Evolutionary conservation across 2,113 vertebrate genomes (phyloP).

Genomic region (Oreochromis tanganicae): DNA sequence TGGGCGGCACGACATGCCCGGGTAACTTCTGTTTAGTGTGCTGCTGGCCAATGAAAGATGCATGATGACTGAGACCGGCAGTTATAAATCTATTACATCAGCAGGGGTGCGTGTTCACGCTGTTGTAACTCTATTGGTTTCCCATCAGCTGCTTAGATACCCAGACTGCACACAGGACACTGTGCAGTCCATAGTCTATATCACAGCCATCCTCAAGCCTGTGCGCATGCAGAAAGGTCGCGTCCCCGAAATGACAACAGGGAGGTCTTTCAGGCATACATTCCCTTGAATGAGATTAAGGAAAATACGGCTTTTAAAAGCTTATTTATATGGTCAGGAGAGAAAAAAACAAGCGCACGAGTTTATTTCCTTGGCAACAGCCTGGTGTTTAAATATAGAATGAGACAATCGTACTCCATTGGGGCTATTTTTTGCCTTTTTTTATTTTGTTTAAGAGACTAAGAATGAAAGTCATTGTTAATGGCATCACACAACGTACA

Average conservation of each 20-base stretch:
- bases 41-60: conserved; percentile 30
- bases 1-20: not conserved
- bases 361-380: conserved; percentile 36
- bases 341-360: not conserved
- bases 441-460: not conserved
- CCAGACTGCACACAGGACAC: not conserved
- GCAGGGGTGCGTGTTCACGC: not conserved
- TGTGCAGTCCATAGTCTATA: not conserved
- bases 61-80: not conserved
- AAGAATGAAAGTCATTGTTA: not conserved
- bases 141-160: not conserved
- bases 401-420: not conserved
- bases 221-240: conserved; percentile 16
- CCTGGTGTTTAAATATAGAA: conserved; percentile 32
- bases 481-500: not conserved
- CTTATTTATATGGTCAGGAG: not conserved
- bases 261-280: not conserved
- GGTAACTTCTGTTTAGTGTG: conserved; percentile 14
- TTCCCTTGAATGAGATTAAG: conserved; percentile 8
- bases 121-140: not conserved
- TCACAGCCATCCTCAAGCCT: not conserved
- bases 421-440: not conserved
- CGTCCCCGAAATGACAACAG: conserved; percentile 9
- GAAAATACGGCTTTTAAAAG: conserved; percentile 6
- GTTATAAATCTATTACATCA: conserved; percentile 38